Evolutionary conservation across 2,888 invertebrate species (phyloP), one percentile per base, ranked within the genome.

Genomic region (Sisyra nigra): DNA sequence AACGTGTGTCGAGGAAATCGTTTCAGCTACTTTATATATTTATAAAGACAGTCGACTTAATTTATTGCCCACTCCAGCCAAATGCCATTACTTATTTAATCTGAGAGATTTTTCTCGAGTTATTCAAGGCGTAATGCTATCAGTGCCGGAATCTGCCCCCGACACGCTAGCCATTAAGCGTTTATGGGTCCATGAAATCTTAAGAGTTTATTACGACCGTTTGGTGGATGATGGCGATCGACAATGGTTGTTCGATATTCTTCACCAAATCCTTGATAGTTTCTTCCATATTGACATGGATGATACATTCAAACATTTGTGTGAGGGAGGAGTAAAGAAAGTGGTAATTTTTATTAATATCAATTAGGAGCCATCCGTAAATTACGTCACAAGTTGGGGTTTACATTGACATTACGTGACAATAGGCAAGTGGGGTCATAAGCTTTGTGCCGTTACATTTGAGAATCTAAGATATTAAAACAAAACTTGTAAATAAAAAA

Each of bases 61-160:
- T 61, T 70, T 96, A 45, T 63, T 94, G 39, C 94, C 94, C 0
- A 94, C 92, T 0, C 94, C 94, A 0, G 72, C 85, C 1, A 94
- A 93, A 58, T 89, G 87, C 1, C 94, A 94, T 62, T 94, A 96
- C 58, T 73, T 92, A 5, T 96, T 96, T 62, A 94, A 94, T 63
- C 69, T 96, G 50, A 72, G 93, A 51, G 94, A 96, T 60, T 93
- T 94, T 60, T 85, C 91, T 1, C 72, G 92, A 55, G 93, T 96
- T 9, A 84, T 96, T 54, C 74, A 84, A 82, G 94, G 94, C 7
- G 84, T 94, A 0, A 63, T 94, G 5, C 61, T 94, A 1, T 93
- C 93, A 0, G 87, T 87, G 4, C 93, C 94, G 0, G 92, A 92
- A 65, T 87, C 89, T 3, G 87, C 86, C 55, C 84, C 87, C 50